Percentiles rank a stretch among this genome's conserved stretches.
These are phyloP conservation scores for Drosophila neotestacea DNA, from an alignment of 2,888 invertebrate genomes.

Conservation along the genomic window DNA sequence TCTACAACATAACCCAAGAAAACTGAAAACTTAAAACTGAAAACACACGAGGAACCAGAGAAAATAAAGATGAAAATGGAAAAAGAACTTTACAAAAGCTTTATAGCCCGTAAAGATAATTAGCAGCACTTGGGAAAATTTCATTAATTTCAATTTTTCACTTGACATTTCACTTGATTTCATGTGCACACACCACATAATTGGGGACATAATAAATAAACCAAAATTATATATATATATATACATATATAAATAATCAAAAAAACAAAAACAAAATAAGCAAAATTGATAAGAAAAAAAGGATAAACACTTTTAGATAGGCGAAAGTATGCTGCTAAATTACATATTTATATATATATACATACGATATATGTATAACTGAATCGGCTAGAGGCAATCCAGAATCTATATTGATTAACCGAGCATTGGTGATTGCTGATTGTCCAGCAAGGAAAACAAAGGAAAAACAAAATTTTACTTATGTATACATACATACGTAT, in stretches of 20 bases:
- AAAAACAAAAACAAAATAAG: slow-evolving; percentile 33
- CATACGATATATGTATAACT: slow-evolving; percentile 12
- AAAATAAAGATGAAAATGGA: slow-evolving; percentile 14
- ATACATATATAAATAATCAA: slow-evolving; percentile 62
- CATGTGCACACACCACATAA: slow-evolving; percentile 20
- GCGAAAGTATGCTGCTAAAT: slow-evolving; percentile 64
- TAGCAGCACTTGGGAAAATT: slow-evolving; percentile 26
- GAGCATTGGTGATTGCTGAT: slow-evolving; percentile 42
- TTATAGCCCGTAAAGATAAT: slow-evolving; percentile 23
- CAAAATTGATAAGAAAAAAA: slow-evolving; percentile 29
- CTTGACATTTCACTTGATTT: slow-evolving; percentile 41
- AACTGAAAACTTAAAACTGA: slow-evolving; percentile 1
- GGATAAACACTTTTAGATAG: slow-evolving; percentile 71
- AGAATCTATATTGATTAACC: slow-evolving; percentile 36
- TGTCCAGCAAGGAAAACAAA: slow-evolving; percentile 30
- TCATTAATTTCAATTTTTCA: slow-evolving; percentile 29
- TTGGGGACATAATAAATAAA: slow-evolving; percentile 34
- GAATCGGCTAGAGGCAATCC: slow-evolving; percentile 59
- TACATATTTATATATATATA: slow-evolving; percentile 33
- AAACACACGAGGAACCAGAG: slow-evolving; percentile 6
- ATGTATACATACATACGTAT: slow-evolving; percentile 31
- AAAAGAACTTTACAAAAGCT: slow-evolving; percentile 16
- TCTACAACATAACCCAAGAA: slow-evolving; percentile 7
- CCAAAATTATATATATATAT: slow-evolving; percentile 42
- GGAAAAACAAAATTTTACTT: slow-evolving; percentile 43